Conservation (phyloP, 2,113 vertebrate species). For the Sturnus vulgaris region DNA sequence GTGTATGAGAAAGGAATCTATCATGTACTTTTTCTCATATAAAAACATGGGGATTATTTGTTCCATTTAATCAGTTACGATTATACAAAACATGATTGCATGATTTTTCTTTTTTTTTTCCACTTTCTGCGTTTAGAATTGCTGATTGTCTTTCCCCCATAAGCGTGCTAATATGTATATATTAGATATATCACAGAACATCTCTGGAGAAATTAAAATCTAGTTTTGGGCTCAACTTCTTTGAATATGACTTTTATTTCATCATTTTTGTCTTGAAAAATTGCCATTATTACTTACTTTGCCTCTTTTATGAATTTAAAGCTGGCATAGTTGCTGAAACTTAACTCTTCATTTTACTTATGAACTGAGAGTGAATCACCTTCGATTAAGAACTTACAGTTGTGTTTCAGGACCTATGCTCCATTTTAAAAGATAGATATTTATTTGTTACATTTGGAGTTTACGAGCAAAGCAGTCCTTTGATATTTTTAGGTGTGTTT, state of each 20-base stretch:
- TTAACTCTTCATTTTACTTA: not conserved
- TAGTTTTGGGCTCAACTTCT: not conserved
- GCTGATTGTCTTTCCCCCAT: conserved; percentile 46
- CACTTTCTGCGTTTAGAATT: not conserved
- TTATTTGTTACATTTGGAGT: not conserved
- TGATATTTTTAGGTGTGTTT: not conserved
- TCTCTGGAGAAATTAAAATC: not conserved
- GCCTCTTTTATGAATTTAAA: not conserved
- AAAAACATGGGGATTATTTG: not conserved
- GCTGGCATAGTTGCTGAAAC: not conserved
- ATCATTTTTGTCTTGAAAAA: not conserved
- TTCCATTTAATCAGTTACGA: not conserved
- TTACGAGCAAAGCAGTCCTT: not conserved
- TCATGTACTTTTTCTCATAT: conserved; percentile 19
- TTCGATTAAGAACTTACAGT: not conserved
- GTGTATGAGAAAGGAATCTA: conserved; percentile 8
- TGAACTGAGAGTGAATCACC: not conserved
- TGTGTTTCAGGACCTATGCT: not conserved
- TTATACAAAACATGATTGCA: conserved; percentile 3
- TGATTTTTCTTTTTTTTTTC: not conserved
- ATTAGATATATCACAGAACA: not conserved
- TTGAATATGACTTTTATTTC: not conserved
- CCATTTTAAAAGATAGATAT: not conserved
- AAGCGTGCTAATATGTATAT: not conserved
- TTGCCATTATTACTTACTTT: not conserved